Percentiles rank a stretch among this genome's conserved stretches.
phyloP scores from a whole-genome alignment of 2,888 invertebrate species.

The Lithophane semibrunnea region DNA sequence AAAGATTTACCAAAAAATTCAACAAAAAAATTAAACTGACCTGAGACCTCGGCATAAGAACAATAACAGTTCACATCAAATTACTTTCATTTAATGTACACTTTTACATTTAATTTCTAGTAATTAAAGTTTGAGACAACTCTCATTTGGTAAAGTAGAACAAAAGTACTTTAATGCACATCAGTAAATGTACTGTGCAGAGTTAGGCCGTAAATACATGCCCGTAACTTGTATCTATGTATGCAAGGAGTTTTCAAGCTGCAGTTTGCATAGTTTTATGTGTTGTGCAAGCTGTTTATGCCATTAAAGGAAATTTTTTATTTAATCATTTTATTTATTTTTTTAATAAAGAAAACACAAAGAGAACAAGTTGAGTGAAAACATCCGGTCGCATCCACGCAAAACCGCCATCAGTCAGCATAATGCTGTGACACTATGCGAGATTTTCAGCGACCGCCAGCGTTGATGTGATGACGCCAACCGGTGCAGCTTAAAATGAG shows the following conservation, averaged over 20 bases:
- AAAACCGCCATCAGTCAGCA: no score
- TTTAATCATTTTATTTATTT: no score
- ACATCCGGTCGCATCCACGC: no score
- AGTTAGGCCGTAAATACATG: neutral
- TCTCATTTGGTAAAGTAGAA: slow-evolving; percentile 20
- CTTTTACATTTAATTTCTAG: slow-evolving; percentile 30
- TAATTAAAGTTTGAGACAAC: slow-evolving; percentile 22
- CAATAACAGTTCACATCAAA: slow-evolving; percentile 44
- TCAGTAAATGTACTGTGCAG: neutral
- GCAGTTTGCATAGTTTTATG: neutral
- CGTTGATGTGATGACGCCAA: no score
- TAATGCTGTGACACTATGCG: no score
- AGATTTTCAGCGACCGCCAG: no score
- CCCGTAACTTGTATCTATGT: neutral
- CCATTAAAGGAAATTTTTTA: no score
- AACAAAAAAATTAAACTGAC: neutral
- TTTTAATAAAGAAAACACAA: no score
- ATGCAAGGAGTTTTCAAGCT: neutral
- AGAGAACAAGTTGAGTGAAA: no score
- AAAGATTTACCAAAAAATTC: neutral
- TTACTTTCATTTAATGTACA: slow-evolving; percentile 36
- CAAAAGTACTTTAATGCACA: neutral
- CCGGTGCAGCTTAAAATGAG: no score
- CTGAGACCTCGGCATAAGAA: slow-evolving; percentile 32
- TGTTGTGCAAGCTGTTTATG: neutral